phyloP scores from a whole-genome alignment of 2,113 vertebrate species.

The Anguilla rostrata region DNA sequence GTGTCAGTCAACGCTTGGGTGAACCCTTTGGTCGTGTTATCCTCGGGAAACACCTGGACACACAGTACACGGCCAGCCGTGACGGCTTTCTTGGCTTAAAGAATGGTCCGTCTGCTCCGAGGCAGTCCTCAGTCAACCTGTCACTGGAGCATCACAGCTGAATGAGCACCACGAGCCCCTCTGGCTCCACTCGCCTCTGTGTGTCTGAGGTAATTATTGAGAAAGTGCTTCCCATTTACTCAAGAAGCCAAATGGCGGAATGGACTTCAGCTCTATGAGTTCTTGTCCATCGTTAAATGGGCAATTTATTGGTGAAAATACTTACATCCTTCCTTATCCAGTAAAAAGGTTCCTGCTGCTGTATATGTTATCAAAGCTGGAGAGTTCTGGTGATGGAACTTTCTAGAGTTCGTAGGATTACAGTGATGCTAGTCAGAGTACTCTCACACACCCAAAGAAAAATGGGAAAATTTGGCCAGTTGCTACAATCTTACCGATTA shows the following conservation, averaged over 20 bases:
- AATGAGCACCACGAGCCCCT: not conserved
- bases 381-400: not conserved
- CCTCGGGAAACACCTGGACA: not conserved
- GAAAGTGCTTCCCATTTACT: not conserved
- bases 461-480: not conserved
- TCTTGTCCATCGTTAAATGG: not conserved
- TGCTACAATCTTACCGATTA: not conserved
- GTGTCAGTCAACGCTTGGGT: not conserved
- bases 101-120: not conserved
- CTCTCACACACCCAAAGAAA: not conserved
- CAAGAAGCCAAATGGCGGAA: not conserved
- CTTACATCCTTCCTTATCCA: not conserved
- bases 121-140: not conserved
- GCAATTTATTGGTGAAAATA: not conserved
- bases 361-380: not conserved
- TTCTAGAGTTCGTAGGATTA: not conserved
- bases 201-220: not conserved
- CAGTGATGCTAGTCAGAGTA: not conserved
- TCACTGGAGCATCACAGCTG: not conserved
- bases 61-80: not conserved
- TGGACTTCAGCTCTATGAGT: not conserved
- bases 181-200: not conserved
- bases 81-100: conserved; percentile 3
- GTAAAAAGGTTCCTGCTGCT: not conserved
- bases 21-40: not conserved